Conservation (phyloP, 1,140 invertebrate species). For the Bombus vancouverensis region DNA sequence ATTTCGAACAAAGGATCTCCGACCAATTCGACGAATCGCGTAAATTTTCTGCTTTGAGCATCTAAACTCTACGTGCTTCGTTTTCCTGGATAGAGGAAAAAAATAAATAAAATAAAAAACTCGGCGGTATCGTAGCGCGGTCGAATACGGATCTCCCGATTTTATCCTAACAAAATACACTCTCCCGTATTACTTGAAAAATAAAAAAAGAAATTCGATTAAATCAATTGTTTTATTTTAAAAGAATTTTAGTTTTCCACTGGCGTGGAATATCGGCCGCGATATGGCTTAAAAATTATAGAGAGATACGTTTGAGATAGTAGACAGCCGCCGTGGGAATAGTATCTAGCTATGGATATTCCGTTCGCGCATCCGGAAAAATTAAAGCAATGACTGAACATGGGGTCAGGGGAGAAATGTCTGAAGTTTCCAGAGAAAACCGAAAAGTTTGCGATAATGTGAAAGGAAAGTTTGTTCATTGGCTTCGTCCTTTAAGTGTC, state of each 20-base stretch:
- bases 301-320: neutral
- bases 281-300: neutral
- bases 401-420: constrained; percentile 5
- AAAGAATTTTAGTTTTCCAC: neutral
- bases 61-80: neutral
- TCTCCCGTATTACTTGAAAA: neutral
- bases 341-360: neutral
- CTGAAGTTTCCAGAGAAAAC: neutral
- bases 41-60: constrained; percentile 43
- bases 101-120: neutral
- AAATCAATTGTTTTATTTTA: neutral
- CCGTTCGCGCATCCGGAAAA: constrained; percentile 11
- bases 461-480: constrained; percentile 33
- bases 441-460: constrained; percentile 17
- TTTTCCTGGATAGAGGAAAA: neutral
- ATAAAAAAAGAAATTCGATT: neutral
- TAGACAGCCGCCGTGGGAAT: neutral
- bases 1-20: constrained; percentile 31
- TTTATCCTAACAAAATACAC: neutral
- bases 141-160: neutral
- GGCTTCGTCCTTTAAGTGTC: constrained; percentile 16
- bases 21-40: constrained; percentile 20
- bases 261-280: neutral
- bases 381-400: constrained; percentile 29
- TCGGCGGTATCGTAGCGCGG: neutral